A percentile compares a stretch with the other conserved stretches of the same genome.
Conservation (phyloP, 2,888 invertebrate genomes). For the Rhopalosiphum nymphaeae region DNA sequence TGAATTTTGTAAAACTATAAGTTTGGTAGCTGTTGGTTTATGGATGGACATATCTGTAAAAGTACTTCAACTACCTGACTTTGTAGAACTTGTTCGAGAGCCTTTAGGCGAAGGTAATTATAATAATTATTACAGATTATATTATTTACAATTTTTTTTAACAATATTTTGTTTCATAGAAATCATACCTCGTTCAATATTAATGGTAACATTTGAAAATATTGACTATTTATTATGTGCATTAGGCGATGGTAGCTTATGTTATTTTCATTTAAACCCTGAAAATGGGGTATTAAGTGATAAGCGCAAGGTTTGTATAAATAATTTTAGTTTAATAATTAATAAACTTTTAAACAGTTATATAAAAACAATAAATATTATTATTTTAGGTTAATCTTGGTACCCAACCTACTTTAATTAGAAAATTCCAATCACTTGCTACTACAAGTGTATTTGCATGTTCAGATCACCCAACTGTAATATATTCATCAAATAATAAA, state of each 20-base stretch:
- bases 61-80: conserved; percentile 84
- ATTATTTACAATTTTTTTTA: conserved; percentile 10
- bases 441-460: conserved; percentile 99
- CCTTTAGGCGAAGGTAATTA: conserved; percentile 83
- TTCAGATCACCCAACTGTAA: conserved; percentile 97
- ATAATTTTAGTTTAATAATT: background rate
- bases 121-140: background rate
- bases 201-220: conserved; percentile 94
- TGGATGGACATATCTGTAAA: conserved; percentile 98
- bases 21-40: conserved; percentile 90
- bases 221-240: conserved; percentile 86
- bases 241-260: conserved; percentile 97
- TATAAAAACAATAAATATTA: background rate
- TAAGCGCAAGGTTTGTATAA: conserved; percentile 79
- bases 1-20: conserved; percentile 72
- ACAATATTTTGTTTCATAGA: conserved; percentile 74
- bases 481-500: conserved; percentile 99
- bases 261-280: conserved; percentile 90
- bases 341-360: background rate
- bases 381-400: conserved; percentile 84
- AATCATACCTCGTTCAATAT: conserved; percentile 94
- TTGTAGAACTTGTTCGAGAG: conserved; percentile 87
- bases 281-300: conserved; percentile 83
- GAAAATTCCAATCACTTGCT: conserved; percentile 88
- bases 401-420: conserved; percentile 94